Percentiles rank a stretch among this genome's conserved stretches.
Conservation (phyloP, 1,140 invertebrate genomes). For the Proctacanthus coquilletti region DNA sequence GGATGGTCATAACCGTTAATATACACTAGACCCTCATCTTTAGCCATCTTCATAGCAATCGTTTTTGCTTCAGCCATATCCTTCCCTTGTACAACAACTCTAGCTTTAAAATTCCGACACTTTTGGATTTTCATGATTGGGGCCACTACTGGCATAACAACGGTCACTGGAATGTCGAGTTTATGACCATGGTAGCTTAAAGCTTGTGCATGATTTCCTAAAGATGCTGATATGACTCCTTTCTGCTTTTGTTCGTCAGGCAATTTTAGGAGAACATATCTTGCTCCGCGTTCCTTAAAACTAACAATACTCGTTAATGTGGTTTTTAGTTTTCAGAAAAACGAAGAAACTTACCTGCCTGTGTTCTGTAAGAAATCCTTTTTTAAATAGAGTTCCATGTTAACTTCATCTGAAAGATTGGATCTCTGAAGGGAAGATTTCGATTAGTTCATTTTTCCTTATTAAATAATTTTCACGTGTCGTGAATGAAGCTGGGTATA, state of each 20-base stretch:
- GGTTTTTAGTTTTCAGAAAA: not conserved
- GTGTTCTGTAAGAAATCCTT: conserved; percentile 87
- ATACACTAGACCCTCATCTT: conserved; percentile 56
- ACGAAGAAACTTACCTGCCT: conserved; percentile 48
- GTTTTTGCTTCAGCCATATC: conserved; percentile 76
- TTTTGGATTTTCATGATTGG: conserved; percentile 88
- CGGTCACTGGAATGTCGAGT: conserved; percentile 69
- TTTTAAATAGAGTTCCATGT: conserved; percentile 81
- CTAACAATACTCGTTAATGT: conserved; percentile 31
- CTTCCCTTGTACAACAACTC: conserved; percentile 65
- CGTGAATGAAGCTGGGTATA: too few relatives aligned
- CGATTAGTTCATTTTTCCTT: conserved; percentile 7
- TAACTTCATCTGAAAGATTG: conserved; percentile 56
- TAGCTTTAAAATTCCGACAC: conserved; percentile 69
- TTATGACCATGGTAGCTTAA: conserved; percentile 74
- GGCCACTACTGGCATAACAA: conserved; percentile 84
- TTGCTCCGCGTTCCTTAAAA: conserved; percentile 85
- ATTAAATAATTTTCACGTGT: conserved; percentile 8
- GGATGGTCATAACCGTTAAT: conserved; percentile 78
- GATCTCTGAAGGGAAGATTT: conserved; percentile 46
- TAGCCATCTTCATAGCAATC: conserved; percentile 56
- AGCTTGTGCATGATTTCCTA: conserved; percentile 84
- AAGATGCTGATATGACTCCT: conserved; percentile 82
- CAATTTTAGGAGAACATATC: conserved; percentile 68
- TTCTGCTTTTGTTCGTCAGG: conserved; percentile 47